Percentiles rank a stretch among this genome's conserved stretches.
These are phyloP conservation scores for Acheta domesticus DNA, from an alignment of 2,888 invertebrate species.

Conservation along the genomic window DNA sequence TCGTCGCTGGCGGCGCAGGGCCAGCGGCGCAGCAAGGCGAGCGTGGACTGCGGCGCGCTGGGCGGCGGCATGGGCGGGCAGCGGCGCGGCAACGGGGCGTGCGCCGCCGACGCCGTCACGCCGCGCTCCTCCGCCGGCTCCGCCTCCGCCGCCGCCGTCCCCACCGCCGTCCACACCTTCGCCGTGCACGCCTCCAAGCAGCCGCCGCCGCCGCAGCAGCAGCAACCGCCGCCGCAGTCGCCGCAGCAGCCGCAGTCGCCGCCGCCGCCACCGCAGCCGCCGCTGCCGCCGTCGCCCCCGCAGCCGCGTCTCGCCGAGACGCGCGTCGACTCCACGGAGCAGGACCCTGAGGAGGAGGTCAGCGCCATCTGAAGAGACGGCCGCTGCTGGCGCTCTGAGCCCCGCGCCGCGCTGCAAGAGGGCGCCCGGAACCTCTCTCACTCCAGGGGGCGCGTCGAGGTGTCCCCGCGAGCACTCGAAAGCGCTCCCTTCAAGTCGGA, in stretches of 20 bases:
- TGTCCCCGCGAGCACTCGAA: too few species aligned
- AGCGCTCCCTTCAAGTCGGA: too few species aligned
- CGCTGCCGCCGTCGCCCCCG: neutral
- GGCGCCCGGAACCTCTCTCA: neutral
- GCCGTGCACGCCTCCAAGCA: conserved; percentile 26
- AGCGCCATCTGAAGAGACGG: conserved; percentile 34
- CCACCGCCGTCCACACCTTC: conserved; percentile 53
- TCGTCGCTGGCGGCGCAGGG: conserved; percentile 32
- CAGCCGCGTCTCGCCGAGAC: conserved; percentile 44
- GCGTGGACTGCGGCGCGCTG: conserved; percentile 28
- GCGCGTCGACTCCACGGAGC: conserved; percentile 52
- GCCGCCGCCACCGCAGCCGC: neutral
- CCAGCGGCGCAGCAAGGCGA: conserved; percentile 31
- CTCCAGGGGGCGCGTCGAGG: neutral
- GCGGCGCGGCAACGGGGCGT: conserved; percentile 31
- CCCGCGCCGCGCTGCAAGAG: neutral
- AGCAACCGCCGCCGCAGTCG: too few species aligned
- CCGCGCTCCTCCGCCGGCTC: conserved; percentile 47
- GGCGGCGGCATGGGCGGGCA: conserved; percentile 24
- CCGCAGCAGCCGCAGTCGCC: too few species aligned
- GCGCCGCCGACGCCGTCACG: conserved; percentile 35
- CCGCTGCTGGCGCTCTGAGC: too few species aligned
- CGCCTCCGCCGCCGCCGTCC: conserved; percentile 69
- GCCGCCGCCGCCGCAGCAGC: conserved; percentile 25
- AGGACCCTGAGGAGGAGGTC: conserved; percentile 40